Base-by-base conservation (phyloP, 2,888 invertebrate species). In the Therioaphis trifolii region DNA sequence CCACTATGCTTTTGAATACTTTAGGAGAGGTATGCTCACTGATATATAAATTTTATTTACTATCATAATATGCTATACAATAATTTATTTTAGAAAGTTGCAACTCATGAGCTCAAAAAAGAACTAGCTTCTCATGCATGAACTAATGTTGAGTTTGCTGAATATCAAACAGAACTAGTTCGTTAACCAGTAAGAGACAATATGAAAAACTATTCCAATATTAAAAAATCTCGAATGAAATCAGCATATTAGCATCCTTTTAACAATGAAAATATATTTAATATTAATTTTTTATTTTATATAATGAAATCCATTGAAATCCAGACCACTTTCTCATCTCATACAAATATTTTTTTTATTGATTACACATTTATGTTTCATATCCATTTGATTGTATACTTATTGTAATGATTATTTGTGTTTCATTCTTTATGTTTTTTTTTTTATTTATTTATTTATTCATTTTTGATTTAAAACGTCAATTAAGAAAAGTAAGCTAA, bases 1-100 rank as follows among this genome's bases (percentile, higher is more conserved):
- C 92, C 84, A 96, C 97, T 14, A 89, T 91, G 21, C 91, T 98
- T 85, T 88, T 94, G 85, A 96, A 96, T 89, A 92, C 91, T 86
- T 93, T 93, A 76, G 95, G 95, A 87, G 96, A 96, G 90, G 97
- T 92, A 88, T 86, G 87, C 21, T 68, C 0, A 29, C 58, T 69
- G 14, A 46, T 29, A 46, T 43, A 24, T 12, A 14, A 35, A 5
- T 7, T 35, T 5, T 35, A 46, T 43, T 52, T 40, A 27, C 15
- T 24, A 71, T 21, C 11, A 29, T 55, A n/a, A 14, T 58, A 27
- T n/a, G 18, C 24, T 27, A 24, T 77, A 29, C 72, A 85, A 85
- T 84, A 74, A 61, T 75, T 58, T 86, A 35, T 78, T 86, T 5
- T 88, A 94, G 93, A 92, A 93, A 89, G 90, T 93, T 86, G 94